Base-by-base conservation (phyloP, 2,888 invertebrate species). In the Drosophila anomalata region DNA sequence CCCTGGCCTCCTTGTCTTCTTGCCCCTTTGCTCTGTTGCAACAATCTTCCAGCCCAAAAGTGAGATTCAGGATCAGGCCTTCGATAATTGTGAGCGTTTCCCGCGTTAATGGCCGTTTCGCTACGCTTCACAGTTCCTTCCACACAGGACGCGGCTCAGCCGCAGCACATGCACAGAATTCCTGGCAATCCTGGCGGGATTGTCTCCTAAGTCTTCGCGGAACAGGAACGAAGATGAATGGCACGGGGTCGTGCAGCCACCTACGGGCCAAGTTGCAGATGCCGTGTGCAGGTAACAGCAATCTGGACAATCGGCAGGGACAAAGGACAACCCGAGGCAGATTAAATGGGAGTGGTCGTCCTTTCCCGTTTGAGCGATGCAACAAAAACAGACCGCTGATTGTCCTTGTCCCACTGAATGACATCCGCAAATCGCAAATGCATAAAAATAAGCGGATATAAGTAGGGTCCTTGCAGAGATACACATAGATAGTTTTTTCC, bases 261-360 rank as follows among this genome's bases (percentile, higher is more conserved):
- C 72, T 62, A 70, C 65, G 47, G 52, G 58, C 63, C 73, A 20
- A 68, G 53, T 65, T 79, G 77, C 84, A 79, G 87, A 75, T 78
- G 44, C 44, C 20, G 11, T 11, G 70, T 57, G 78, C 81, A 87
- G 88, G 82, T 87, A 87, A 81, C 41, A 42, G 60, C 61, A 47
- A 42, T 56, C 62, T 56, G 51, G 42, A 20, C 42, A 42, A 42
- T 9, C 42, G 20, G 9, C 8, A 4, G 12, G 22, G 9, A 73
- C 81, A 73, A 76, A 80, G 66, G 74, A 76, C 66, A 72, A 51
- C 75, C 73, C 52, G 52, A 62, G 56, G 54, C 44, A 73, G 84
- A 81, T 86, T 73, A 79, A 52, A 66, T 67, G 77, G 79, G 83
- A 83, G 80, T 80, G 87, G 83, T 87, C 75, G 75, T 79, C 77